Conservation (phyloP, 2,113 vertebrate species). For the Orientallactaga bullata region DNA sequence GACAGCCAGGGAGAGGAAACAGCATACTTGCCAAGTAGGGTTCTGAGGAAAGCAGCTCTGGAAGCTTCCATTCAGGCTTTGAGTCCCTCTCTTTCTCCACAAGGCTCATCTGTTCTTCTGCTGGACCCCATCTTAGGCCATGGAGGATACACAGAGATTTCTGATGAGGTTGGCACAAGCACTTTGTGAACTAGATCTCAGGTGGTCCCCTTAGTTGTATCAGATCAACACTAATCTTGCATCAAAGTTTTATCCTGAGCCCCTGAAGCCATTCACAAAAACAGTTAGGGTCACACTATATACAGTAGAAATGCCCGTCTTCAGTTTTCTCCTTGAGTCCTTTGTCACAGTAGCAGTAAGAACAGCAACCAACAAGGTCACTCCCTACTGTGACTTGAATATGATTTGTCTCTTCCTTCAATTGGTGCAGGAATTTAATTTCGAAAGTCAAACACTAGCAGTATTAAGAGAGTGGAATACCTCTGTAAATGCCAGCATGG, state of each 20-base stretch:
- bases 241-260: background rate
- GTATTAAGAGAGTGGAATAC: background rate
- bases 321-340: background rate
- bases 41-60: constrained; percentile 6
- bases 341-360: background rate
- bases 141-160: background rate
- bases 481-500: too few relatives aligned
- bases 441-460: background rate
- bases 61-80: background rate
- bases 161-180: background rate
- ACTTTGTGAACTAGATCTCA: background rate
- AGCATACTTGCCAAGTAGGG: background rate
- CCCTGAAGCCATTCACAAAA: constrained; percentile 19
- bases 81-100: background rate
- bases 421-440: background rate
- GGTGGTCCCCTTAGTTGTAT: background rate
- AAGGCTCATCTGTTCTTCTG: background rate
- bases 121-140: background rate
- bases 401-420: background rate
- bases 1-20: background rate
- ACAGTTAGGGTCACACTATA: background rate
- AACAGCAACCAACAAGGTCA: background rate
- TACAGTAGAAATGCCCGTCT: background rate
- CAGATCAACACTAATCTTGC: background rate
- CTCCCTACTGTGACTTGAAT: background rate